Evolutionary conservation across 2,797 vertebrate genomes (phyloP).

Genomic region (Euthynnus affinis): DNA sequence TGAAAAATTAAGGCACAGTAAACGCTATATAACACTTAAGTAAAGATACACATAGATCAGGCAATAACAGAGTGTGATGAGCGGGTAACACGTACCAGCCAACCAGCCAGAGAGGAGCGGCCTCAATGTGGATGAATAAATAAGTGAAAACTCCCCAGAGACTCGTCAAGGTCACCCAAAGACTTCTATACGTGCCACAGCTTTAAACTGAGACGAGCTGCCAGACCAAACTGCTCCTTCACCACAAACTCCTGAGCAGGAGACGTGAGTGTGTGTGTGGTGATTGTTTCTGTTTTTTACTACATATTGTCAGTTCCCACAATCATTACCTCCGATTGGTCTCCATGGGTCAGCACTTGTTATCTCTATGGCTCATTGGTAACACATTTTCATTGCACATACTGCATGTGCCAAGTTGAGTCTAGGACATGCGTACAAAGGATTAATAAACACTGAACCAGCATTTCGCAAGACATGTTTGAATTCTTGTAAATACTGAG

Average conservation of each 20-base stretch:
- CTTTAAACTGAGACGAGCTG: conserved; percentile 54
- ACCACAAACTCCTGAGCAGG: conserved; percentile 33
- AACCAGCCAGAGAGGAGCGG: conserved; percentile 19
- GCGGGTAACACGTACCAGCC: not conserved
- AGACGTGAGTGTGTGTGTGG: conserved; percentile 1
- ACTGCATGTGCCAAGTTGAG: conserved; percentile 9
- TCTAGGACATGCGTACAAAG: conserved; percentile 24
- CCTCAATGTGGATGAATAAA: conserved; percentile 43
- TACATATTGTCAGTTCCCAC: conserved; percentile 52
- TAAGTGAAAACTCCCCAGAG: conserved; percentile 57
- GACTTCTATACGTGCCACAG: conserved; percentile 46
- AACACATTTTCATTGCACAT: conserved; percentile 19
- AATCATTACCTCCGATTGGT: conserved; percentile 64
- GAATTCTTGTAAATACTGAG: conserved; percentile 39
- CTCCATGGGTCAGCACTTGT: conserved; percentile 57
- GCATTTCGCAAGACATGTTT: conserved; percentile 49
- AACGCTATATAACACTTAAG: not conserved
- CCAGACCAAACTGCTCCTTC: conserved; percentile 48
- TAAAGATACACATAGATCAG: conserved; percentile 1
- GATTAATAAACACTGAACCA: conserved; percentile 52
- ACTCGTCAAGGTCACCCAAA: conserved; percentile 66
- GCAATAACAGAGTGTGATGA: not conserved
- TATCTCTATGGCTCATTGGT: conserved; percentile 36
- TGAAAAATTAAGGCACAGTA: not conserved
- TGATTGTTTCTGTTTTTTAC: conserved; percentile 17